phyloP scores from a whole-genome alignment of 2,888 invertebrate species.

The Myathropa florea region DNA sequence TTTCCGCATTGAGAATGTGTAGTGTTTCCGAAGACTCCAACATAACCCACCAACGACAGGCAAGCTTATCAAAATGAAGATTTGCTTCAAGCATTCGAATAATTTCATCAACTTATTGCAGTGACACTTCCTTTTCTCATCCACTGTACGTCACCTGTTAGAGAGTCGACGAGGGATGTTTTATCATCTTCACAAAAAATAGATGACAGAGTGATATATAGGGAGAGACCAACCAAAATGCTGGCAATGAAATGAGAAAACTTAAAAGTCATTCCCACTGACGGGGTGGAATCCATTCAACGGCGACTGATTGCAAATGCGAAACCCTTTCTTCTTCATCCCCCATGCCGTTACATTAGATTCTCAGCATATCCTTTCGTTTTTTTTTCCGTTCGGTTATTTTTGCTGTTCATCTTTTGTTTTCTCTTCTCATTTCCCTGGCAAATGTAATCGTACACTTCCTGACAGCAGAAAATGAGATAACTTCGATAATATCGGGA shows the following conservation, averaged over 20 bases:
- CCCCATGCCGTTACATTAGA: neutral
- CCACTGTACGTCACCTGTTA: neutral
- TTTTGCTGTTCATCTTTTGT: slow-evolving; percentile 7
- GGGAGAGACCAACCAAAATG: neutral
- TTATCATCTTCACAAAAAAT: neutral
- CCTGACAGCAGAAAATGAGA: slow-evolving; percentile 63
- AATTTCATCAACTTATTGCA: neutral
- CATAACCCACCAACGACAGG: neutral
- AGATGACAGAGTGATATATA: neutral
- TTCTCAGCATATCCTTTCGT: neutral
- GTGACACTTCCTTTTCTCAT: neutral
- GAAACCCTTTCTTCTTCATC: slow-evolving; percentile 29
- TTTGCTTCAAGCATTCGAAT: neutral
- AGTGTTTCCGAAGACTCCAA: neutral
- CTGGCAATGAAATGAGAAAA: slow-evolving; percentile 36
- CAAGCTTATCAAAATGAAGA: neutral
- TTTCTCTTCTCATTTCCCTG: slow-evolving; percentile 5
- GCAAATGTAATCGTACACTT: slow-evolving; percentile 59
- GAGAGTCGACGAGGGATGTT: too few species aligned
- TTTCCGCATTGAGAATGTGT: neutral
- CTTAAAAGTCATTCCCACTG: slow-evolving; percentile 45
- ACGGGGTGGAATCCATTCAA: slow-evolving; percentile 8
- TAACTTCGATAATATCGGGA: slow-evolving; percentile 55
- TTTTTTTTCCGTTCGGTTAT: neutral
- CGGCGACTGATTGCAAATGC: neutral